A percentile compares a stretch with the other conserved stretches of the same genome.
These are phyloP conservation scores for Xestia rhomboidea DNA, from an alignment of 2,888 invertebrate genomes.

Conservation along the genomic window DNA sequence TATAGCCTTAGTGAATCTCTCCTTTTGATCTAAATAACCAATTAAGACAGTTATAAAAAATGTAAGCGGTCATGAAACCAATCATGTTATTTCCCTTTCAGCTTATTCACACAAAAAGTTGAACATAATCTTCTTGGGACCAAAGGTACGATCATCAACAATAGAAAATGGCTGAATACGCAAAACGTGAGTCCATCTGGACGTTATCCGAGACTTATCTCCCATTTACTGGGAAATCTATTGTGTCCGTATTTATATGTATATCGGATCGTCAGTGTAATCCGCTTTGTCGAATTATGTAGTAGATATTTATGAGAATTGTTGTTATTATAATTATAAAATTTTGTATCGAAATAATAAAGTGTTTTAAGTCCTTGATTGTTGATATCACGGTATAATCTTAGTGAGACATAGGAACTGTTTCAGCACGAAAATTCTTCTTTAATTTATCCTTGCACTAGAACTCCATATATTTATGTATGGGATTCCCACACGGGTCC, in stretches of 20 bases:
- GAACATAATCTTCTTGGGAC: slow-evolving; percentile 33
- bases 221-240: slow-evolving; percentile 39
- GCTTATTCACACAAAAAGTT: slow-evolving; percentile 26
- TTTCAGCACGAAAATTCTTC: neutral
- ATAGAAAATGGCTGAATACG: slow-evolving; percentile 59
- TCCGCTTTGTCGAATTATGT: slow-evolving; percentile 31
- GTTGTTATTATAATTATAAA: neutral
- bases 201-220: slow-evolving; percentile 49
- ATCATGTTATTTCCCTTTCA: slow-evolving; percentile 12
- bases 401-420: neutral
- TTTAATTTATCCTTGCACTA: neutral
- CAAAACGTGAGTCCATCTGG: slow-evolving; percentile 51
- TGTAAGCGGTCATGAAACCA: neutral
- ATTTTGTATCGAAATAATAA: neutral
- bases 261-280: slow-evolving; percentile 23
- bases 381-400: neutral
- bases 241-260: slow-evolving; percentile 37
- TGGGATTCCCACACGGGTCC: neutral
- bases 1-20: neutral
- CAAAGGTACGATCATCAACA: slow-evolving; percentile 44
- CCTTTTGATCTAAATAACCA: neutral
- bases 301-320: neutral
- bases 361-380: neutral
- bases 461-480: neutral
- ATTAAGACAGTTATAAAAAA: slow-evolving; percentile 1